Percentiles rank a stretch among this genome's conserved stretches.
These are phyloP conservation scores for Vulpes ferrilata DNA, from an alignment of 2,113 vertebrate genomes.

Conservation along the genomic window DNA sequence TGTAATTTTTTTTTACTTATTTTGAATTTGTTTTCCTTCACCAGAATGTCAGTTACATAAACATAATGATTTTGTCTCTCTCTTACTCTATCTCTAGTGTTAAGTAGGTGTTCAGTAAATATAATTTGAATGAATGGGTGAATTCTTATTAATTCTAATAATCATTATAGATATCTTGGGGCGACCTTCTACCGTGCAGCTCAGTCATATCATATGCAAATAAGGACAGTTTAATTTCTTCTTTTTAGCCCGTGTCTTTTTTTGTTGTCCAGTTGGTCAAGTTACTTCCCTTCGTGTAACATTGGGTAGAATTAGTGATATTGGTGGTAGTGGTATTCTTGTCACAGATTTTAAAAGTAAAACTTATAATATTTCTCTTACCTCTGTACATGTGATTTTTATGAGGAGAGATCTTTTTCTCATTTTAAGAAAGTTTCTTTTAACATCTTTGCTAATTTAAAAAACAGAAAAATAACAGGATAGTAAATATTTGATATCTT, in stretches of 20 bases:
- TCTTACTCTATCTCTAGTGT: not conserved
- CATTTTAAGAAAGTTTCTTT: not conserved
- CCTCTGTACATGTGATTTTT: not conserved
- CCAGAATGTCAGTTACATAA: not conserved
- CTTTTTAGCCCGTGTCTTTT: not conserved
- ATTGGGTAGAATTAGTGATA: not conserved
- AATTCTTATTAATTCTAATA: not conserved
- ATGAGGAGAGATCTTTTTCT: not conserved
- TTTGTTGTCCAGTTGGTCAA: not conserved
- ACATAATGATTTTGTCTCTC: not conserved
- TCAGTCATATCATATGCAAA: not conserved
- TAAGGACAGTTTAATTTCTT: not conserved
- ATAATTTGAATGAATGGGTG: not conserved
- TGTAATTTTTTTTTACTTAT: not conserved
- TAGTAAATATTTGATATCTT: not conserved
- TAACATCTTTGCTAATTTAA: not conserved
- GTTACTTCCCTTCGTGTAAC: not conserved
- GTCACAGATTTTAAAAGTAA: not conserved
- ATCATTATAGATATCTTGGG: not conserved
- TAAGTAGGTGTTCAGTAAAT: not conserved
- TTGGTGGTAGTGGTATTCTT: not conserved
- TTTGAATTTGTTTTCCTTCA: not conserved
- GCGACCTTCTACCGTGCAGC: not conserved
- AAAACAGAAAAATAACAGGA: not conserved
- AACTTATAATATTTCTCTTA: not conserved